Conservation (phyloP, 2,797 vertebrate species). For the Gorsachius magnificus region DNA sequence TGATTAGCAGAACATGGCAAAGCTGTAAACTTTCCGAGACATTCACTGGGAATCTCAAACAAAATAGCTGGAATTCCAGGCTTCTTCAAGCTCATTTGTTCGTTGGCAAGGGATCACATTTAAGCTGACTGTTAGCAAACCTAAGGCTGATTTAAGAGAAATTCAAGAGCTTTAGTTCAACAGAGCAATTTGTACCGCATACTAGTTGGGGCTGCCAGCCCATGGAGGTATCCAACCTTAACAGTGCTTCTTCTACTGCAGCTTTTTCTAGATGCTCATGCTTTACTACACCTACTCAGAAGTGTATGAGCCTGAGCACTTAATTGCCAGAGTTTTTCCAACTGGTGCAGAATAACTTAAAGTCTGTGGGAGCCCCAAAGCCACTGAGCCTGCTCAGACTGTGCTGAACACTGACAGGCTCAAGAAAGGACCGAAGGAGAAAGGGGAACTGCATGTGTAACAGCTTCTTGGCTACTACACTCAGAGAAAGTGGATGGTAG, state of each 20-base stretch:
- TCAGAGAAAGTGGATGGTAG: neutral
- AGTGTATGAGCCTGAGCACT: neutral
- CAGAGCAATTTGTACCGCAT: neutral
- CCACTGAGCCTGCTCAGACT: neutral
- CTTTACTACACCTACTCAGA: neutral
- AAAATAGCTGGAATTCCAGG: conserved; percentile 21
- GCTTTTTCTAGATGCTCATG: neutral
- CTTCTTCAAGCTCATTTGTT: neutral
- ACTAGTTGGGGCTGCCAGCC: neutral
- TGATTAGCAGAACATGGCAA: neutral
- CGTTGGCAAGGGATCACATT: neutral
- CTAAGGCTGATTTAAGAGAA: neutral
- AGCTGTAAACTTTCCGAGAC: neutral
- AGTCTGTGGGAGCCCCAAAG: neutral
- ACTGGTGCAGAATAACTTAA: neutral
- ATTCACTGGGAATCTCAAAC: neutral
- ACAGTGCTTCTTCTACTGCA: neutral
- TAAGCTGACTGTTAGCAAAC: neutral
- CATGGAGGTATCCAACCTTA: neutral
- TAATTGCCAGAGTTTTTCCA: neutral
- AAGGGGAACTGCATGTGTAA: neutral
- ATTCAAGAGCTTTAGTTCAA: neutral
- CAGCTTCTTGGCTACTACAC: neutral
- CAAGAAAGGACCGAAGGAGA: neutral
- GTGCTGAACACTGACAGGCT: neutral